Percentiles rank a stretch among this genome's conserved stretches.
Conservation (phyloP, 2,888 invertebrate species). For the Cremastinae sp. region DNA sequence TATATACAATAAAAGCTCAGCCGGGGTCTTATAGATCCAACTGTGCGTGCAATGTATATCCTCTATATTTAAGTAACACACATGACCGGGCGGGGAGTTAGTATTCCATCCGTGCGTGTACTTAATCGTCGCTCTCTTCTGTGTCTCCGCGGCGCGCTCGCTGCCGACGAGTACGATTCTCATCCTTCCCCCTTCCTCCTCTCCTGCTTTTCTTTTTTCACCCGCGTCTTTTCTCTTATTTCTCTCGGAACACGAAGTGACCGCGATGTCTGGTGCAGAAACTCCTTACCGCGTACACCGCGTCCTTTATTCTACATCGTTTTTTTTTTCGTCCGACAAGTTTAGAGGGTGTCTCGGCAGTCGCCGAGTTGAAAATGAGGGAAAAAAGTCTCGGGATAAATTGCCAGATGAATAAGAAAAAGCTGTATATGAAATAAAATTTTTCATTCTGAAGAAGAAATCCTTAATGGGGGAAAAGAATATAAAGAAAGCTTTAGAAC, state of each 20-base stretch:
- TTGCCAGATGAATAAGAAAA: too few species aligned
- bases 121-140: constrained; percentile 45
- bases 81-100: too few species aligned
- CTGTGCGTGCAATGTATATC: constrained; percentile 35
- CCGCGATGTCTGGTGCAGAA: constrained; percentile 33
- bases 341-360: background rate
- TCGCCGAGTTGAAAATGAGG: too few species aligned
- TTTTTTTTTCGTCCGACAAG: constrained; percentile 14
- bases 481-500: too few species aligned
- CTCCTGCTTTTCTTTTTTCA: background rate
- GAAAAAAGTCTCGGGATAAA: background rate
- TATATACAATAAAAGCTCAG: constrained; percentile 29
- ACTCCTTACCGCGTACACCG: background rate
- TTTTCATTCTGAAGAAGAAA: too few species aligned
- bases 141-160: constrained; percentile 41
- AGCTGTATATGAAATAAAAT: too few species aligned
- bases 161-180: constrained; percentile 14
- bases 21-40: constrained; percentile 35
- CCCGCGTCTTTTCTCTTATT: background rate
- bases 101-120: constrained; percentile 20
- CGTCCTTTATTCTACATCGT: constrained; percentile 1
- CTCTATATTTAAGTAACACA: background rate
- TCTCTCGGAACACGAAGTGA: constrained; percentile 13
- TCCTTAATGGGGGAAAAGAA: too few species aligned
- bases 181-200: background rate